phyloP scores from a whole-genome alignment of 2,888 invertebrate species.

The Microplitis manilae region DNA sequence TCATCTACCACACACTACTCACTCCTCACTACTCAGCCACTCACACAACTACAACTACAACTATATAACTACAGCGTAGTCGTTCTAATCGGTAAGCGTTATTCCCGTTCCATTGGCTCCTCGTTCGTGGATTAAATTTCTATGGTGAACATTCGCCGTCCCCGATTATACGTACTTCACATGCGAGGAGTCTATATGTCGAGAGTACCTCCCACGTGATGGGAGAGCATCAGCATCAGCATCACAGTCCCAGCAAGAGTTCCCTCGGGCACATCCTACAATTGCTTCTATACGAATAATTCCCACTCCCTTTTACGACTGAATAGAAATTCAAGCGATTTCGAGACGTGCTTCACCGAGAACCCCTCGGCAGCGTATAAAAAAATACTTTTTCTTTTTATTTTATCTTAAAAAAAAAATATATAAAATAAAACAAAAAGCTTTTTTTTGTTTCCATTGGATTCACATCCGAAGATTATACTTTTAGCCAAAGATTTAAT shows the following conservation, averaged over 20 bases:
- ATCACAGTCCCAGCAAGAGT: neutral
- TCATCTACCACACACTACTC: too few relatives aligned
- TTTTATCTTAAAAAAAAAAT: neutral
- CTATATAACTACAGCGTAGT: neutral
- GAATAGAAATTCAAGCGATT: slow-evolving; percentile 3
- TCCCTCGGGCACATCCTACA: neutral
- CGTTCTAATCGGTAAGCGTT: slow-evolving; percentile 58
- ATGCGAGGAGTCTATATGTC: slow-evolving; percentile 6
- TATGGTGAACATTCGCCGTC: slow-evolving; percentile 38
- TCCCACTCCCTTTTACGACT: slow-evolving; percentile 17
- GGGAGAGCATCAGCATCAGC: neutral
- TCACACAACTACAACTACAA: neutral
- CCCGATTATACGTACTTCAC: slow-evolving; percentile 39
- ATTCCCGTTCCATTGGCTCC: slow-evolving; percentile 50
- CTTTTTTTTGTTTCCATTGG: neutral
- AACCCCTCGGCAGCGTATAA: neutral
- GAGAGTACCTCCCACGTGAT: slow-evolving; percentile 18
- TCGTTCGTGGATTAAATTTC: slow-evolving; percentile 60
- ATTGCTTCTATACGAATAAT: neutral
- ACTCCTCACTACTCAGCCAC: neutral
- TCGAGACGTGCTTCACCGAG: neutral
- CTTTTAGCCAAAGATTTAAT: too few relatives aligned
- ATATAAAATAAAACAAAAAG: neutral
- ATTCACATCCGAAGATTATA: too few relatives aligned
- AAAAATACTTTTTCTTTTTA: neutral